Evolutionary conservation across 1,140 invertebrate genomes (phyloP), one percentile per base, ranked within the genome.

Genomic region (Trachymyrmex cornetzi): DNA sequence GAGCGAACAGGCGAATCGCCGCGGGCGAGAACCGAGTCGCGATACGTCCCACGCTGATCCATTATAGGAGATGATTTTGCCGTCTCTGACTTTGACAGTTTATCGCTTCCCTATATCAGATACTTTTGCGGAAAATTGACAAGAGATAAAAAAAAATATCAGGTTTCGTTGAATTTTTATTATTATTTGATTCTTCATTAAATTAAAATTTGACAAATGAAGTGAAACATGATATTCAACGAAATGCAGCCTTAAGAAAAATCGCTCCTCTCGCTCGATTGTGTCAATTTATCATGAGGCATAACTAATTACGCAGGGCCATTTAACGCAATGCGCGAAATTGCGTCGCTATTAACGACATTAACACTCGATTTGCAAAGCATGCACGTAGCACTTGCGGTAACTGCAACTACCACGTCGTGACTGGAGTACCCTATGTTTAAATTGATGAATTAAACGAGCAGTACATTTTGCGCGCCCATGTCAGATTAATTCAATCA

Each of bases 1-100:
- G 24, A 85, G 75, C 69, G 50, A 64, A 50, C 34, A 72, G 48
- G 71, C 85, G 74, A 82, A 80, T 64, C 19, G 75, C 71, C 75
- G n/a, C 38, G 57, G 59, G 57, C 75, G 24, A 53, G 53, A 77
- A 50, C 12, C 5, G 19, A 19, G 30, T 11, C 34, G 24, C 14
- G 48, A 16, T 1, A 6, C 11, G 19, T 88, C 75, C 61, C 44
- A 72, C 12, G 27, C 74, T n/a, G 22, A 57, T 63, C 50, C 59
- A 87, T 85, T 72, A 14, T 27, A 30, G n/a, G n/a, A n/a, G n/a
- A 9, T 44, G 9, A 38, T 11, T 27, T 12, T 12, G 11, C 22
- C 24, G 3, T 24, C 27, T 24, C 27, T 24, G 9, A 3, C 16
- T 30, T 71, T 27, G 48, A 61, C 57, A 50, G 22, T 38, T 19